These are phyloP conservation scores for Athalia circularis DNA, from an alignment of 2,888 invertebrate species.

Conservation along the genomic window DNA sequence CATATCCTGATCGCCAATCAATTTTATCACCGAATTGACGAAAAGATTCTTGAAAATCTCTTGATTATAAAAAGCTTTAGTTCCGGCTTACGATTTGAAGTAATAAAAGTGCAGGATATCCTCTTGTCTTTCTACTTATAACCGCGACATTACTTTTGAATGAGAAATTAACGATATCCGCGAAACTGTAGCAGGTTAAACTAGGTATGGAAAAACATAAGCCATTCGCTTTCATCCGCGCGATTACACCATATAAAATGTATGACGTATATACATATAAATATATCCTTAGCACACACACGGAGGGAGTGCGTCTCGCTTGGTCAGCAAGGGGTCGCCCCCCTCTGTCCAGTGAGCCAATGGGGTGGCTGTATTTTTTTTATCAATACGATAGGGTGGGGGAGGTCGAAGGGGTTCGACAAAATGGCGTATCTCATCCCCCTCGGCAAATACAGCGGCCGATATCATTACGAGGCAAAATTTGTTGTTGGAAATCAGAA, in stretches of 20 bases:
- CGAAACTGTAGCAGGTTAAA: no score
- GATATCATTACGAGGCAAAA: constrained; percentile 47
- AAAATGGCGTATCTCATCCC: constrained; percentile 67
- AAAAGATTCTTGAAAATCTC: no score
- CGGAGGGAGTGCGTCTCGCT: constrained; percentile 56
- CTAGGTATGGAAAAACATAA: no score
- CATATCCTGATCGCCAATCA: no score
- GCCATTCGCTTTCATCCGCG: neutral
- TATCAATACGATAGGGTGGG: constrained; percentile 67
- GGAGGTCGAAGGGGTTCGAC: constrained; percentile 61
- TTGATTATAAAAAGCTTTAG: neutral
- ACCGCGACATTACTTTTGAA: no score
- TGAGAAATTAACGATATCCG: no score
- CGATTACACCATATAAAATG: neutral
- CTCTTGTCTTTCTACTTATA: neutral
- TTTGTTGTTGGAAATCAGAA: constrained; percentile 42
- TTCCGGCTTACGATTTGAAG: neutral
- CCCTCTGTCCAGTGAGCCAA: constrained; percentile 70
- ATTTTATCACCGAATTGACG: no score
- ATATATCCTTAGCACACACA: neutral
- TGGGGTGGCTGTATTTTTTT: constrained; percentile 67
- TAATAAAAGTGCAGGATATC: neutral
- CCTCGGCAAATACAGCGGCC: constrained; percentile 28
- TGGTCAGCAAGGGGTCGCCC: constrained; percentile 72
- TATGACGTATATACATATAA: neutral